Conservation (phyloP, 2,888 invertebrate genomes). For the Odontothrips loti region DNA sequence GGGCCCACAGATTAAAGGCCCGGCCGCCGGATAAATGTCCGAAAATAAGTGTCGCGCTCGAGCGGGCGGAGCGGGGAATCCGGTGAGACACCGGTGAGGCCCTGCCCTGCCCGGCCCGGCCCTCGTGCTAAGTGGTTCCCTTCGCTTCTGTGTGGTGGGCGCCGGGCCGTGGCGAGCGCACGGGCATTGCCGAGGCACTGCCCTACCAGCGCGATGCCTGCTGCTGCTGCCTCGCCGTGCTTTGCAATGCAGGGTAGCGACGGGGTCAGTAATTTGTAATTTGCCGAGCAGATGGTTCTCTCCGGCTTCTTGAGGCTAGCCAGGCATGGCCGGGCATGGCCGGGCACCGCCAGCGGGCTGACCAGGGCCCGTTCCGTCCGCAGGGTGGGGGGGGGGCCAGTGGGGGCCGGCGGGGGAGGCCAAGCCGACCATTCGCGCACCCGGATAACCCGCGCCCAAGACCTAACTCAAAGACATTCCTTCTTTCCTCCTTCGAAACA, state of each 20-base stretch:
- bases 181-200: no score
- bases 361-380: neutral
- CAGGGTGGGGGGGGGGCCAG: neutral
- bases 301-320: no score
- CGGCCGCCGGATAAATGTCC: neutral
- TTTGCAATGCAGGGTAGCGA: neutral
- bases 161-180: no score
- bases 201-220: neutral
- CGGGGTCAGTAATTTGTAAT: slow-evolving; percentile 22
- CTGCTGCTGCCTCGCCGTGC: neutral
- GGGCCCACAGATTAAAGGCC: neutral
- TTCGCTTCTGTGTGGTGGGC: no score
- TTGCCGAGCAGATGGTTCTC: slow-evolving; percentile 8
- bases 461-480: neutral
- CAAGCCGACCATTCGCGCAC: no score
- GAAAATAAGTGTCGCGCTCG: no score
- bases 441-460: neutral
- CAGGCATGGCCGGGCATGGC: neutral
- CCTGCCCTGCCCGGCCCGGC: no score
- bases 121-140: no score
- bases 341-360: neutral
- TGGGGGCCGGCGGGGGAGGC: neutral
- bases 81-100: no score
- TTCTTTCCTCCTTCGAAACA: neutral
- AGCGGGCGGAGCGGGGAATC: no score